These are phyloP conservation scores for Drosophila setosimentum DNA, from an alignment of 2,888 invertebrate species.

Conservation along the genomic window DNA sequence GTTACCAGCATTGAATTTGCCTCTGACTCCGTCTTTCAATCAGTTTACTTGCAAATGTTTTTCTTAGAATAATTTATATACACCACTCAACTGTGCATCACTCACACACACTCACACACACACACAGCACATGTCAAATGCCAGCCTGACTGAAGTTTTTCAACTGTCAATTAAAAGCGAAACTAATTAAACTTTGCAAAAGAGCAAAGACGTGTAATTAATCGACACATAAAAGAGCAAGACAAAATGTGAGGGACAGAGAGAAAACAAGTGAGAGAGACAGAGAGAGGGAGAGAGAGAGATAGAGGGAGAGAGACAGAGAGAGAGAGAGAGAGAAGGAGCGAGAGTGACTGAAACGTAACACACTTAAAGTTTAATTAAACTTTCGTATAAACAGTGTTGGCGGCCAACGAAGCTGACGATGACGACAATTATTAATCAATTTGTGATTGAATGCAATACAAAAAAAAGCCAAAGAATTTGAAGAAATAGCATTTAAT, in stretches of 20 bases:
- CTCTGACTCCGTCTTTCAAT: not conserved
- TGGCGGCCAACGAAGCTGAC: conserved; percentile 40
- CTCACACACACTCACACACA: conserved; percentile 17
- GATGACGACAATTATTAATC: conserved; percentile 73
- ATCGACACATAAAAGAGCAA: conserved; percentile 59
- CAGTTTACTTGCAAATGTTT: conserved; percentile 3
- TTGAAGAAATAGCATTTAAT: conserved; percentile 29
- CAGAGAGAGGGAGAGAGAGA: not conserved
- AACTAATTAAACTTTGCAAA: conserved; percentile 78
- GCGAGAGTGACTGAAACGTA: conserved; percentile 16
- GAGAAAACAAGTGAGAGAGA: not conserved
- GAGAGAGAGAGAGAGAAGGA: not conserved
- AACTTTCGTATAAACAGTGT: conserved; percentile 68
- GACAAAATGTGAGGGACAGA: not conserved
- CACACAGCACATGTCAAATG: conserved; percentile 57
- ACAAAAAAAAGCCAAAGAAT: conserved; percentile 19
- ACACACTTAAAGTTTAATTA: conserved; percentile 75
- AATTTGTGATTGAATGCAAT: conserved; percentile 65
- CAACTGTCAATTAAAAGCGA: conserved; percentile 76
- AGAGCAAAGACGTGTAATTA: conserved; percentile 71
- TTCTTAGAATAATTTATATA: conserved; percentile 19
- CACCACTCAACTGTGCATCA: conserved; percentile 9
- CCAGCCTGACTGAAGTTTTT: conserved; percentile 67
- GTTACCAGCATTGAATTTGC: too few relatives aligned
- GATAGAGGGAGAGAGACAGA: not conserved